phyloP scores from a whole-genome alignment of 2,797 vertebrate genomes.

The Sylvia borin region DNA sequence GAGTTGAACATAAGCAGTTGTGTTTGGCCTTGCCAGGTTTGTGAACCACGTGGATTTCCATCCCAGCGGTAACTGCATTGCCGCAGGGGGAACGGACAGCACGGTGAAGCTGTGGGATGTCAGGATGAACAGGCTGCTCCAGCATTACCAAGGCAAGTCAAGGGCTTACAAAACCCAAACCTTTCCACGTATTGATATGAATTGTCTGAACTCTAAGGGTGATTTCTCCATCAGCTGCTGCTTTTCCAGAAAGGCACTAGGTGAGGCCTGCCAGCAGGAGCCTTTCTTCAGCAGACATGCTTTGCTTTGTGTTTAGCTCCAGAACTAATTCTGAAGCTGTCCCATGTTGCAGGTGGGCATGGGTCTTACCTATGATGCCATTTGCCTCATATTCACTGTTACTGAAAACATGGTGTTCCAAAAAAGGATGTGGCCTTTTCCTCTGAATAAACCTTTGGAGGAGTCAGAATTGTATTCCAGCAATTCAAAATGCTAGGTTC shows the following conservation, averaged over 20 bases:
- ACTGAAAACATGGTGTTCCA: neutral
- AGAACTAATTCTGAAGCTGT: neutral
- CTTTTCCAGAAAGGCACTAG: neutral
- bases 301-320: neutral
- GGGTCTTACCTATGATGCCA: neutral
- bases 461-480: neutral
- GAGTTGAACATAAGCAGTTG: neutral
- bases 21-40: slow-evolving; percentile 77
- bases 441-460: neutral
- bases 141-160: slow-evolving; percentile 91
- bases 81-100: slow-evolving; percentile 88
- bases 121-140: slow-evolving; percentile 90
- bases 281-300: neutral
- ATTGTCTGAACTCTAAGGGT: neutral
- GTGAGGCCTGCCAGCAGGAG: neutral
- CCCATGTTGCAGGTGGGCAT: rapidly evolving
- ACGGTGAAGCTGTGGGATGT: slow-evolving; percentile 96
- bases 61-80: slow-evolving; percentile 90
- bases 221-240: neutral
- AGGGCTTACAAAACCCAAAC: neutral
- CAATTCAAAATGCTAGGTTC: neutral
- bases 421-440: neutral
- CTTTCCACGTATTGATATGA: rapidly evolving
- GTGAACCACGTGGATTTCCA: slow-evolving; percentile 92
- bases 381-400: neutral